Base-by-base conservation (phyloP, 2,113 vertebrate genomes). In the Megaceryle maxima region DNA sequence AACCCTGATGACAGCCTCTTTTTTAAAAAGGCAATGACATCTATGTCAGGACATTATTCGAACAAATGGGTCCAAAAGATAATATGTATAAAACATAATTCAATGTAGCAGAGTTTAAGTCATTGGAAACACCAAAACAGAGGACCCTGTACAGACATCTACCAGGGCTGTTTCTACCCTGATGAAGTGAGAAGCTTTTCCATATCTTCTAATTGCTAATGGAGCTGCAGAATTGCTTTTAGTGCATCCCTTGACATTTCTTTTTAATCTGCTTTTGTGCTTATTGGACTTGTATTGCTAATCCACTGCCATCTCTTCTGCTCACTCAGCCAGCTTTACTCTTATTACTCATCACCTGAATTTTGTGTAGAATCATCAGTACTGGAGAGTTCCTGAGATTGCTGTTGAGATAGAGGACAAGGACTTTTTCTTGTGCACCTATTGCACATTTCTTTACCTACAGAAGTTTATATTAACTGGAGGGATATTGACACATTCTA, bases 31-130 rank as follows among this genome's bases (percentile, higher is more conserved):
- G 20, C 41, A 59, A 70, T 77, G 14, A 66, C 41, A 29, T 44
- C 28, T 25, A 29, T 67, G 6, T 8, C 43, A 87, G 33, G 17
- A 46, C 4, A 16, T n/a, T 48, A 21, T 59, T 70, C 0, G 0
- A 83, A 73, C 13, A 67, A 92, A 88, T 28, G 21, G 18, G 77
- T 75, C 22, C 6, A 70, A 83, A 86, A 44, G 20, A 81, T 62
- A 17, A 16, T 60, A 6, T 28, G 2, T 18, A 50, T 55, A 39
- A 80, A 83, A 63, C 37, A 35, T 18, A 57, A 64, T 41, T 51
- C 57, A 62, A 1, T 35, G 15, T 20, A 77, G 13, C 6, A 63
- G 18, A 88, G 16, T 76, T 64, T 79, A 87, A 44, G 37, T 53
- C 26, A 51, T 7, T 74, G 16, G 44, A 77, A 66, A 50, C 11